phyloP scores from a whole-genome alignment of 2,797 vertebrate species.

The Typhlichthys eigenmanni region DNA sequence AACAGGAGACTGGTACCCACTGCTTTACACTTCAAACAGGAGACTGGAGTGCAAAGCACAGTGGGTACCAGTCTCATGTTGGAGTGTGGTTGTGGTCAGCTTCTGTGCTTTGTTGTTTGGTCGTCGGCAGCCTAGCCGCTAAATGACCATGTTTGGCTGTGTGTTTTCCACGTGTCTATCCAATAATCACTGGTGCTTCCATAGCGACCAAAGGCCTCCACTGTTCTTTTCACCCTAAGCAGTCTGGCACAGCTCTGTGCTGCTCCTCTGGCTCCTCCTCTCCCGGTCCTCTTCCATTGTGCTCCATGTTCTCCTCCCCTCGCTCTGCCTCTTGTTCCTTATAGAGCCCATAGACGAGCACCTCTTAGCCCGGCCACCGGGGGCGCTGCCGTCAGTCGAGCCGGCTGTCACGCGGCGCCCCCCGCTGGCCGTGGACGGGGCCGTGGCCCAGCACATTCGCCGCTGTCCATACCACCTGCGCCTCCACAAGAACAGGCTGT shows the following conservation, averaged over 20 bases:
- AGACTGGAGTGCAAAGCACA: no score
- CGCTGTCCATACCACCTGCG: conserved; percentile 98
- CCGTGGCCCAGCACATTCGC: conserved; percentile 95
- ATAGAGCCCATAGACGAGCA: conserved; percentile 90
- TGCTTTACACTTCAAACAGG: no score
- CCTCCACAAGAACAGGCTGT: conserved; percentile 98
- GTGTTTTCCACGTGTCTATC: no score
- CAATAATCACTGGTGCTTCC: no score
- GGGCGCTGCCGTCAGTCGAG: conserved; percentile 81
- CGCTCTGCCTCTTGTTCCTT: conserved; percentile 81
- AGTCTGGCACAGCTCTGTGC: no score
- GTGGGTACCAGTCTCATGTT: no score
- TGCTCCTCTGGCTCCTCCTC: conserved; percentile 2
- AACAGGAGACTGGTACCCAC: no score
- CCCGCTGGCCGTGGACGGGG: conserved; percentile 87
- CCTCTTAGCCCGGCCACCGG: conserved; percentile 92
- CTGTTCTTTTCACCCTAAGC: neutral
- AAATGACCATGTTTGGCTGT: no score
- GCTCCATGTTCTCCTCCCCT: conserved; percentile 55
- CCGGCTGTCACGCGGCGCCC: conserved; percentile 83
- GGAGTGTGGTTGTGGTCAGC: no score
- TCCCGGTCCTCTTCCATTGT: conserved; percentile 54
- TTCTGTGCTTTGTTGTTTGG: no score
- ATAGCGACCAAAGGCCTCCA: conserved; percentile 1
- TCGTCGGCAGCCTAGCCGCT: no score